Evolutionary conservation across 2,113 vertebrate genomes (phyloP).

Genomic region (Larimichthys crocea): DNA sequence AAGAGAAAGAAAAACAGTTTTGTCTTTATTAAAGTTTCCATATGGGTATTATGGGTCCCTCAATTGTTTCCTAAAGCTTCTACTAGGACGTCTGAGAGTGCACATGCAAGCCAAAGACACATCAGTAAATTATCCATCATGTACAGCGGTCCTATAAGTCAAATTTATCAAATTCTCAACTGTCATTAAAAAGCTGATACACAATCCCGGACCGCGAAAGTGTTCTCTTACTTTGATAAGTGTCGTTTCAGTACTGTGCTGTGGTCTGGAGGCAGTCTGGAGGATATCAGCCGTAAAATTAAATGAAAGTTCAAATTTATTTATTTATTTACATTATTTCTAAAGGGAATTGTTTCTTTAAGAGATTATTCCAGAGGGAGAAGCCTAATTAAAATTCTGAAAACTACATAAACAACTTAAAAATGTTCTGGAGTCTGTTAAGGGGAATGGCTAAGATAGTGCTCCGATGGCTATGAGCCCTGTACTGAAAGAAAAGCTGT

Average conservation of each 20-base stretch:
- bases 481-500: background rate
- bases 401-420: background rate
- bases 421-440: background rate
- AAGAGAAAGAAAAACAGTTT: too few relatives aligned
- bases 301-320: background rate
- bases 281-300: background rate
- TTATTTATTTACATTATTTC: too few relatives aligned
- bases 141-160: too few relatives aligned
- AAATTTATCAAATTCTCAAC: background rate
- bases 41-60: too few relatives aligned
- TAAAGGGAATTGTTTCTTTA: too few relatives aligned
- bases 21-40: too few relatives aligned
- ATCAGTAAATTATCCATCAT: too few relatives aligned
- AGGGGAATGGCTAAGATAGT: slow-evolving; percentile 1
- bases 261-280: background rate
- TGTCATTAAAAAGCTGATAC: slow-evolving; percentile 12
- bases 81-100: too few relatives aligned
- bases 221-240: background rate
- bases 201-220: background rate
- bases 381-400: background rate
- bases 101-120: too few relatives aligned
- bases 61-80: too few relatives aligned
- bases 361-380: too few relatives aligned
- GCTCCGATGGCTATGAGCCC: background rate
- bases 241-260: background rate